Base-by-base conservation (phyloP, 2,888 invertebrate genomes). In the Creontiades dilutus region DNA sequence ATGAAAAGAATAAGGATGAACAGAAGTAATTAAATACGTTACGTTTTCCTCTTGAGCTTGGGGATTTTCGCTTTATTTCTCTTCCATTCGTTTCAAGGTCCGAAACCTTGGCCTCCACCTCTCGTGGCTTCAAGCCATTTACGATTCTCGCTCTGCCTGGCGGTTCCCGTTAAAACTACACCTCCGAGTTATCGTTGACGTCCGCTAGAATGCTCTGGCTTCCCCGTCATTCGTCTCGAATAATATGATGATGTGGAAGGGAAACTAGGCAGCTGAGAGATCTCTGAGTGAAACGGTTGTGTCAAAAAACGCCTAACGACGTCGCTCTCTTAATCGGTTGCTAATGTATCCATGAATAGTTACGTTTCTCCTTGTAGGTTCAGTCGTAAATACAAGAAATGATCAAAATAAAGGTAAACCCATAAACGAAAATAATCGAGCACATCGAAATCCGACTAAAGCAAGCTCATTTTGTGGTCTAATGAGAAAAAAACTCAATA, bases 191-290 rank as follows among this genome's bases (percentile, higher is more conserved):
- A 0, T 37, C 61, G 0, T 3, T n/a, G 19, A 0, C 61, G 19
- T n/a, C 61, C 61, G n/a, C 61, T n/a, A 61, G 61, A 61, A 61
- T 19, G 61, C 61, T 61, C 61, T 61, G 61, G 61, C n/a, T 0
- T 4, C 61, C 52, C 52, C 11, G 52, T 52, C 52, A 2, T 13
- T 52, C 13, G 14, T 61, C n/a, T 2, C 7, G n/a, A 16, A 16
- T 19, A n/a, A n/a, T 9, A 1, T 19, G 61, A 61, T 19, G 61
- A 61, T 61, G 61, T 52, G 52, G 52, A 52, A 52, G 52, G 16
- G 14, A 52, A 52, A 16, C 52, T 52, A 14, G 37, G 37, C 37
- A 37, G 52, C 16, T 5, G 52, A 48, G 13, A 13, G 52, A 52
- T 2, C 37, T 37, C 7, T 37, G 37, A 7, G 52, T 52, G 52